Evolutionary conservation across 1,140 invertebrate species (phyloP).

Genomic region (Pantala flavescens): DNA sequence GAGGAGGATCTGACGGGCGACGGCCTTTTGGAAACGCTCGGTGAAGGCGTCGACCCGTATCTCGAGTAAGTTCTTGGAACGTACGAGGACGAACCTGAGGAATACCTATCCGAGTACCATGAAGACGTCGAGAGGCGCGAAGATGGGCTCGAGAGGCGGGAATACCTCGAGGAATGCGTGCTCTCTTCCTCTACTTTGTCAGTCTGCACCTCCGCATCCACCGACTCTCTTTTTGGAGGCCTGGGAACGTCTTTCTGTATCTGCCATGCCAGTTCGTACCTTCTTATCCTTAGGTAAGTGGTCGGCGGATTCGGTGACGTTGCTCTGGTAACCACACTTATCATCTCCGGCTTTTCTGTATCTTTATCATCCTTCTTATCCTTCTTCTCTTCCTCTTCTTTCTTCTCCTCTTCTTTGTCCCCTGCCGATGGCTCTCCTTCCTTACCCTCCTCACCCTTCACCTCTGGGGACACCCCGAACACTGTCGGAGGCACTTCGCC

Average conservation of each 20-base stretch:
- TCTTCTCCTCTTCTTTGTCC: conserved; percentile 11
- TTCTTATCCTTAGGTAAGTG: conserved; percentile 49
- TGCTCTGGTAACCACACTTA: conserved; percentile 55
- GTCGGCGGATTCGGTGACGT: conserved; percentile 64
- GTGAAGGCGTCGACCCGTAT: conserved; percentile 13
- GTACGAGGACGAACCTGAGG: conserved; percentile 16
- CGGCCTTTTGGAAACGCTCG: conserved; percentile 20
- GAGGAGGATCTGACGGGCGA: conserved; percentile 18
- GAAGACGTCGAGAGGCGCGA: conserved; percentile 42
- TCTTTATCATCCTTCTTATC: conserved; percentile 30
- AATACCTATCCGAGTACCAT: conserved; percentile 53
- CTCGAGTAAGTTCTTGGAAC: conserved; percentile 31
- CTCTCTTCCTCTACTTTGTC: conserved; percentile 60
- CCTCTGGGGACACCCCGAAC: not conserved
- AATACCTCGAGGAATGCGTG: conserved; percentile 46
- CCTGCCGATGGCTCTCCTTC: conserved; percentile 16
- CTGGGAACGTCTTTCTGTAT: conserved; percentile 53
- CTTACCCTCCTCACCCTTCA: conserved; percentile 20
- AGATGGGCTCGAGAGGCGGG: conserved; percentile 45
- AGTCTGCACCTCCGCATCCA: conserved; percentile 33
- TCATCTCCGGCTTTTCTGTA: conserved; percentile 28
- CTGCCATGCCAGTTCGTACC: conserved; percentile 57
- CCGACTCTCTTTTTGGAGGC: conserved; percentile 36
- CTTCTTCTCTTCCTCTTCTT: conserved; percentile 16
- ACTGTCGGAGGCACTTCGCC: conserved; percentile 17